These are phyloP conservation scores for Callionymus lyra DNA, from an alignment of 2,113 vertebrate genomes.

Conservation along the genomic window DNA sequence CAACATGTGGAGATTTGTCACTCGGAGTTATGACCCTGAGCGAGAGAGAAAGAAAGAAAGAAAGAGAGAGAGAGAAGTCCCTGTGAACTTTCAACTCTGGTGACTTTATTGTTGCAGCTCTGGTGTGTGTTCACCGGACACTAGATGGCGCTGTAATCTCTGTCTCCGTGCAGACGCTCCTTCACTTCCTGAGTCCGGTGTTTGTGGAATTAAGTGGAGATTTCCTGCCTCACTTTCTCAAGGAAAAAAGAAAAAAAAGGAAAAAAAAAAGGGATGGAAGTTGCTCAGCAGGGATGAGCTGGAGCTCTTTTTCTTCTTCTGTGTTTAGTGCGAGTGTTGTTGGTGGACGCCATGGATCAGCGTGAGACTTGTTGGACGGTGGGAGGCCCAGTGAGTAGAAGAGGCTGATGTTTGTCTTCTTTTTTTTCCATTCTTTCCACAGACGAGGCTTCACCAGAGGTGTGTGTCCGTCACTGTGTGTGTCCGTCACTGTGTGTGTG, in stretches of 20 bases:
- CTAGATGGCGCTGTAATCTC: slow-evolving; percentile 70
- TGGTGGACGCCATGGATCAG: slow-evolving; percentile 63
- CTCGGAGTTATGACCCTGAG: slow-evolving; percentile 49
- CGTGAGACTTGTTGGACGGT: slow-evolving; percentile 63
- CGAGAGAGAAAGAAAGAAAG: too few relatives aligned
- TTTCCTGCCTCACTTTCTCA: slow-evolving; percentile 70
- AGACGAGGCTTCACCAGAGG: slow-evolving; percentile 20
- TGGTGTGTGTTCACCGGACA: slow-evolving; percentile 33
- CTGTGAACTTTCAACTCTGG: slow-evolving; percentile 45
- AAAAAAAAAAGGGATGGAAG: slow-evolving; percentile 27
- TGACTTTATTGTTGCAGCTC: too few relatives aligned
- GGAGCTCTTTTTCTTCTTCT: slow-evolving; percentile 32
- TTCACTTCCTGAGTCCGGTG: slow-evolving; percentile 73
- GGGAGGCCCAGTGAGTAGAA: background rate
- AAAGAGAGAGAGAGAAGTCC: slow-evolving; percentile 39
- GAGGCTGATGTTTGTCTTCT: too few relatives aligned
- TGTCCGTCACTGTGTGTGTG: too few relatives aligned
- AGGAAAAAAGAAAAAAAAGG: slow-evolving; percentile 12
- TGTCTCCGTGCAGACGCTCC: too few relatives aligned
- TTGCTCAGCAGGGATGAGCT: slow-evolving; percentile 54
- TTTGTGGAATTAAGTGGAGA: slow-evolving; percentile 87
- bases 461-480: too few relatives aligned
- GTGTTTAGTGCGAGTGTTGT: slow-evolving; percentile 49
- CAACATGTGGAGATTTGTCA: slow-evolving; percentile 15
- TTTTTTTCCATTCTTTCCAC: too few relatives aligned